Percentiles rank a stretch among this genome's conserved stretches.
Conservation (phyloP, 1,140 invertebrate species). For the Elysia chlorotica region DNA sequence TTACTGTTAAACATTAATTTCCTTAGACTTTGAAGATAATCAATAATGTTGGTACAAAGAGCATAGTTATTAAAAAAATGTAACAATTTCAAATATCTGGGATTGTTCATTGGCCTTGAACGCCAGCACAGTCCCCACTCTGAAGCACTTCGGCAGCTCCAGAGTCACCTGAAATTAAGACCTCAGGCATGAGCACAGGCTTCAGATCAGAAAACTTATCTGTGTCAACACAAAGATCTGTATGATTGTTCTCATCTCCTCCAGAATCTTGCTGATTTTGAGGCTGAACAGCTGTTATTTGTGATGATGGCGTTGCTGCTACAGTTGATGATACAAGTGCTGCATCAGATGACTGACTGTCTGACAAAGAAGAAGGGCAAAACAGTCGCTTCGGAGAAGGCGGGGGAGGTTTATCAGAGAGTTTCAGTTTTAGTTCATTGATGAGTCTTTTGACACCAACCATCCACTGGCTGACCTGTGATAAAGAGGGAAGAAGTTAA, state of each 20-base stretch:
- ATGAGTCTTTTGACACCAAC: constrained; percentile 21
- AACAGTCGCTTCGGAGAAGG: not conserved
- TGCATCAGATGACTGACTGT: not conserved
- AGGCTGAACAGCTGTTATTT: too few relatives aligned
- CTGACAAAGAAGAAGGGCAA: too few relatives aligned
- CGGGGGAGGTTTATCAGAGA: not conserved
- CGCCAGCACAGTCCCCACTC: too few relatives aligned
- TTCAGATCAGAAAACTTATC: constrained; percentile 1
- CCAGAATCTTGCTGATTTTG: too few relatives aligned
- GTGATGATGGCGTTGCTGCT: not conserved
- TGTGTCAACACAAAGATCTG: constrained; percentile 13
- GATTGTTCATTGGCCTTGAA: too few relatives aligned
- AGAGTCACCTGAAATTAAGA: not conserved
- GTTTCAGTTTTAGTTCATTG: constrained; percentile 12
- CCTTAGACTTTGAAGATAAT: too few relatives aligned
- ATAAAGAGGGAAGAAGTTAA: not conserved
- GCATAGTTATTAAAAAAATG: too few relatives aligned
- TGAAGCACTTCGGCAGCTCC: too few relatives aligned
- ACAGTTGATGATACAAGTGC: not conserved
- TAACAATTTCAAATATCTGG: too few relatives aligned
- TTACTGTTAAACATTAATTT: too few relatives aligned
- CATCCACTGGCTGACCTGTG: constrained; percentile 23
- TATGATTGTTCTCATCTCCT: too few relatives aligned
- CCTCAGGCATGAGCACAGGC: constrained; percentile 12
- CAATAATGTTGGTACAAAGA: too few relatives aligned